These are phyloP conservation scores for Tetranychus cinnabarinus DNA, from an alignment of 1,140 invertebrate genomes.

Conservation along the genomic window DNA sequence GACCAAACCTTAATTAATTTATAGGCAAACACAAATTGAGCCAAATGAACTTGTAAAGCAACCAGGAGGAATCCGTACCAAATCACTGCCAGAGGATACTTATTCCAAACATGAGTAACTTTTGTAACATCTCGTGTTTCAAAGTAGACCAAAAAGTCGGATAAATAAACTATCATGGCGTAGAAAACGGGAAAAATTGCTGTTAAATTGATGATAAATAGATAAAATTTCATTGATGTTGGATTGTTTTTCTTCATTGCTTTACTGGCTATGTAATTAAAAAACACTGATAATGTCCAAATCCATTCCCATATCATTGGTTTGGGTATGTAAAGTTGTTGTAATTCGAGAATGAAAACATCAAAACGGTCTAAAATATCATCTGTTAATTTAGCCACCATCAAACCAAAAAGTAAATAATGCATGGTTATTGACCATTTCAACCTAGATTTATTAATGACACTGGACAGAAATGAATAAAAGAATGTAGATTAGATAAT, in stretches of 20 bases:
- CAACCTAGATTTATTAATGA: conserved; percentile 67
- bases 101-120: conserved; percentile 28
- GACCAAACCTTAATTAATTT: conserved; percentile 61
- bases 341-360: conserved; percentile 77
- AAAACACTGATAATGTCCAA: conserved; percentile 63
- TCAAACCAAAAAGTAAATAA: conserved; percentile 59
- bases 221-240: conserved; percentile 44
- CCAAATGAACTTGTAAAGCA: conserved; percentile 68
- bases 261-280: conserved; percentile 59
- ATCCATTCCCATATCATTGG: conserved; percentile 79
- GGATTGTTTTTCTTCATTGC: conserved; percentile 61
- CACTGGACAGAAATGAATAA: conserved; percentile 35
- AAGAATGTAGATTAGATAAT: background rate
- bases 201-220: conserved; percentile 48
- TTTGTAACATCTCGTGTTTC: conserved; percentile 26
- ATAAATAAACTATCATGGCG: conserved; percentile 51
- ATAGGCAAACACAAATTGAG: conserved; percentile 66
- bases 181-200: conserved; percentile 58
- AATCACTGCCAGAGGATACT: conserved; percentile 65
- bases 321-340: conserved; percentile 73
- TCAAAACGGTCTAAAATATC: conserved; percentile 73
- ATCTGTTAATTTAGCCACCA: conserved; percentile 65
- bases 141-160: conserved; percentile 42
- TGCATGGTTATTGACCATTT: conserved; percentile 82
- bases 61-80: conserved; percentile 80